Evolutionary conservation across 2,888 invertebrate genomes (phyloP).

Genomic region (Orthosia gracilis): DNA sequence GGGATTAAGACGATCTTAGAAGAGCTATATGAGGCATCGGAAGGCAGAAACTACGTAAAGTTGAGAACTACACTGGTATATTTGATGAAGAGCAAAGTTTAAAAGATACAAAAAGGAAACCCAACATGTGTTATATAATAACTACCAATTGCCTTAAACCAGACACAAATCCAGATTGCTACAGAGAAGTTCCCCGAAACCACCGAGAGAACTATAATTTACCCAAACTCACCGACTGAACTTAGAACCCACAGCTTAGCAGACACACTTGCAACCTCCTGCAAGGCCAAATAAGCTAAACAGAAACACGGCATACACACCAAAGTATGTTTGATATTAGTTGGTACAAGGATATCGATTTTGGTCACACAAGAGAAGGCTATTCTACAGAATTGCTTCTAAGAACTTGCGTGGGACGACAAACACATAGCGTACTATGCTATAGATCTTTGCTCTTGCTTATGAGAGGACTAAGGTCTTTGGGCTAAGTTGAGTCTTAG

Average conservation of each 20-base stretch:
- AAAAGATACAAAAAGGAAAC: no score
- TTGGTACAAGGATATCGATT: slow-evolving; percentile 38
- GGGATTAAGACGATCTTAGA: no score
- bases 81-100: no score
- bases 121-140: no score
- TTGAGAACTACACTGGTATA: no score
- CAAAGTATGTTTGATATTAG: slow-evolving; percentile 20
- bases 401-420: slow-evolving; percentile 44
- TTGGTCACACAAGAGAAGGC: slow-evolving; percentile 35
- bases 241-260: neutral
- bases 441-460: slow-evolving; percentile 12
- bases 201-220: neutral
- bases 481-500: neutral
- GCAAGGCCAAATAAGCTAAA: slow-evolving; percentile 7
- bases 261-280: no score
- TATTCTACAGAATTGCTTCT: slow-evolving; percentile 24
- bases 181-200: neutral
- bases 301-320: neutral
- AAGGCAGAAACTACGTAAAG: no score
- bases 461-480: slow-evolving; percentile 5
- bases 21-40: no score
- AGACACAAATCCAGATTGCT: neutral
- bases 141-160: no score
- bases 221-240: neutral
- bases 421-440: slow-evolving; percentile 11